phyloP scores from a whole-genome alignment of 2,888 invertebrate species.

The Philhelius pedissequus region DNA sequence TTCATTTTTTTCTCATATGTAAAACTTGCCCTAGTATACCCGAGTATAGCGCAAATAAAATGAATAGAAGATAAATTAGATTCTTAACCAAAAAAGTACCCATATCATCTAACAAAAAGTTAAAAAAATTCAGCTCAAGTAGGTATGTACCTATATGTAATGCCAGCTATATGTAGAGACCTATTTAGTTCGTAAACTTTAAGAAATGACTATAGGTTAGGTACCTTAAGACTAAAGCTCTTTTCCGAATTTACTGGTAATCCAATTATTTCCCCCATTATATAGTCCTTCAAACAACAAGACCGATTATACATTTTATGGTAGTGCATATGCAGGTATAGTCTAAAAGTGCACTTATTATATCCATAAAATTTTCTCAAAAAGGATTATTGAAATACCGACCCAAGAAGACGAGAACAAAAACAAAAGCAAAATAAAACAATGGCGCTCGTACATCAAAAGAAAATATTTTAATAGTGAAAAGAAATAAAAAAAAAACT shows the following conservation, averaged over 20 bases:
- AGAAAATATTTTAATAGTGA: slow-evolving; percentile 25
- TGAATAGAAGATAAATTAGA: no score
- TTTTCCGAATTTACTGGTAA: neutral
- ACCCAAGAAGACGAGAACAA: neutral
- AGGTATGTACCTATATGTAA: no score
- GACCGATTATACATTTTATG: neutral
- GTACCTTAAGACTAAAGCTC: no score
- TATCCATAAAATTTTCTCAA: neutral
- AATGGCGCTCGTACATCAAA: neutral
- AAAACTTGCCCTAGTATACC: no score
- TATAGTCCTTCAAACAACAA: neutral
- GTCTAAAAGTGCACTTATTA: neutral
- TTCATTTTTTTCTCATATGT: no score
- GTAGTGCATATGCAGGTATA: no score
- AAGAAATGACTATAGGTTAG: neutral
- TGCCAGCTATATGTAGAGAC: no score
- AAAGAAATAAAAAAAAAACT: slow-evolving; percentile 3
- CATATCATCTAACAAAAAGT: no score
- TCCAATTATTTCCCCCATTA: neutral
- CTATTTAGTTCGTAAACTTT: neutral
- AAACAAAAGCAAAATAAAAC: neutral
- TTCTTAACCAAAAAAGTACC: no score
- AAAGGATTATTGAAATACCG: neutral
- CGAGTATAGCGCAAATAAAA: no score
- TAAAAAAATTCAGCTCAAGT: no score